Percentiles rank a stretch among this genome's conserved stretches.
phyloP scores from a whole-genome alignment of 2,113 vertebrate genomes.

The Pholis gunnellus region DNA sequence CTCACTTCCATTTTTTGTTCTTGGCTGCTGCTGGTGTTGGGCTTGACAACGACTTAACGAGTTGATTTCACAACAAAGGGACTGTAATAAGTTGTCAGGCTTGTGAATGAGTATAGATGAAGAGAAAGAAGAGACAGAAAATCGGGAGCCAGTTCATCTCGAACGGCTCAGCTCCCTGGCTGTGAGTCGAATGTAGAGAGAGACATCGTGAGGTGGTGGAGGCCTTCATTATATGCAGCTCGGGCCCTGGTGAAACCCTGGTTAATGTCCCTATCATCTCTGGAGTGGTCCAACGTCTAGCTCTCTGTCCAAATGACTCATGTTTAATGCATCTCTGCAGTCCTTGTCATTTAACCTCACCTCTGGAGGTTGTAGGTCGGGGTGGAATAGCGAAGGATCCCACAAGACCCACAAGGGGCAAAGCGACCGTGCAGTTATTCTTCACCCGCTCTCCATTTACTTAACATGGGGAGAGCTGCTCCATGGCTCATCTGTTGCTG shows the following conservation, averaged over 20 bases:
- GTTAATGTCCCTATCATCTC: constrained; percentile 82
- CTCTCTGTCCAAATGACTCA: constrained; percentile 77
- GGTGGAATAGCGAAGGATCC: constrained; percentile 44
- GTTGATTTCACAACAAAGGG: not conserved
- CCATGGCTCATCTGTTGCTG: constrained; percentile 42
- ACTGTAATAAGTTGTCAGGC: constrained; percentile 17
- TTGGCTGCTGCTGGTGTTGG: not conserved
- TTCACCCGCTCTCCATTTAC: constrained; percentile 71
- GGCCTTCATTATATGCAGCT: constrained; percentile 81
- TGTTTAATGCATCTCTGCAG: constrained; percentile 83
- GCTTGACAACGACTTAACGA: not conserved
- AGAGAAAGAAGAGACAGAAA: constrained; percentile 1
- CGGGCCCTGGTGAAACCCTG: constrained; percentile 74
- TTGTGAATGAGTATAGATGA: not conserved
- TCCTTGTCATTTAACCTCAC: constrained; percentile 79
- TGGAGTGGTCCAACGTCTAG: constrained; percentile 71
- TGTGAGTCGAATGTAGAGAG: constrained; percentile 65
- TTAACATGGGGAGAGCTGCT: constrained; percentile 70
- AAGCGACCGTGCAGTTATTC: constrained; percentile 67
- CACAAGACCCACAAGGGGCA: constrained; percentile 51
- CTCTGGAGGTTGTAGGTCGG: constrained; percentile 68
- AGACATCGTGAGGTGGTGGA: constrained; percentile 59
- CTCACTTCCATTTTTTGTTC: not conserved
- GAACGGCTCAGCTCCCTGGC: constrained; percentile 57
- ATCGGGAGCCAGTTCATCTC: constrained; percentile 61